Percentiles rank a stretch among this genome's conserved stretches.
Conservation (phyloP, 2,888 invertebrate species). For the Melipona beecheii region DNA sequence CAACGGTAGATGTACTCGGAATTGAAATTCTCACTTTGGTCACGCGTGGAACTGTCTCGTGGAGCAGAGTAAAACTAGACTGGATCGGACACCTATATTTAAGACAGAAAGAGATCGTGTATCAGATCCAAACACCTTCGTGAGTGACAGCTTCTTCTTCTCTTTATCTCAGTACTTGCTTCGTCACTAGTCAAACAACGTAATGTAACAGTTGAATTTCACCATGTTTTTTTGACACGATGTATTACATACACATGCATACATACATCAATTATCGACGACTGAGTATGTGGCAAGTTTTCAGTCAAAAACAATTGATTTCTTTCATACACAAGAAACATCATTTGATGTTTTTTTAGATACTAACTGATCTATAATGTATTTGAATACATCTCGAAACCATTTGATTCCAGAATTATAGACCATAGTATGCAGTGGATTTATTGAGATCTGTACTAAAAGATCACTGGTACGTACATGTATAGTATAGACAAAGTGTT, state of each 20-base stretch:
- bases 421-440: background rate
- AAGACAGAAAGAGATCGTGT: conserved; percentile 44
- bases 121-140: background rate
- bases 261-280: background rate
- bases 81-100: conserved; percentile 55
- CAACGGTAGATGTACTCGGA: background rate
- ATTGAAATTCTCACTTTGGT: background rate
- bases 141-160: background rate
- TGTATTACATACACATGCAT: background rate
- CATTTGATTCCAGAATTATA: background rate
- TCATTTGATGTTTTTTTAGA: too few relatives aligned
- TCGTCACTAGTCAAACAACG: conserved; percentile 62
- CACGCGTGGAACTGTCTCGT: background rate
- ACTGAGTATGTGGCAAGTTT: background rate
- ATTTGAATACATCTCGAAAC: background rate
- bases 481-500: background rate
- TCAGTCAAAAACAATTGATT: background rate
- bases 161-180: conserved; percentile 58
- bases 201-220: background rate
- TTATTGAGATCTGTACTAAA: background rate
- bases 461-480: background rate
- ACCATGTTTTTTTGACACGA: background rate
- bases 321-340: too few relatives aligned
- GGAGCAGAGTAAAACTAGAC: conserved; percentile 18
- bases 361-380: background rate